Conservation (phyloP, 2,888 invertebrate species). For the Eupithecia subumbrata region DNA sequence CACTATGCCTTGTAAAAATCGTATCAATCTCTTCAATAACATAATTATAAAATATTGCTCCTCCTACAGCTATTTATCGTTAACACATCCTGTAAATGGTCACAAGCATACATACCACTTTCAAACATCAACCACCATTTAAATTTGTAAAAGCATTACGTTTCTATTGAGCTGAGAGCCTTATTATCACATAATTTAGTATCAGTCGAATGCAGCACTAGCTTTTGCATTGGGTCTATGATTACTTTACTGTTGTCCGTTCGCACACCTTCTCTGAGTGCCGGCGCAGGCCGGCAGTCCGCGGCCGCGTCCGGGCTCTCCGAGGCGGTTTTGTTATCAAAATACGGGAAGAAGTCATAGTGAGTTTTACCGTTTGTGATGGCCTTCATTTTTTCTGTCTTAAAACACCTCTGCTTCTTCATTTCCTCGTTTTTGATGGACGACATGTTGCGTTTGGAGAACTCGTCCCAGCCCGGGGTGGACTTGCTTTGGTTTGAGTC, state of each 20-base stretch:
- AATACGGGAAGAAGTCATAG: conserved; percentile 78
- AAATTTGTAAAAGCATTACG: conserved; percentile 72
- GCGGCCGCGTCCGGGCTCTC: conserved; percentile 47
- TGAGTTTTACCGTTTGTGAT: conserved; percentile 73
- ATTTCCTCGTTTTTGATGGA: conserved; percentile 68
- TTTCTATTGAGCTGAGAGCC: conserved; percentile 79
- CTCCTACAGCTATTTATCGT: conserved; percentile 47
- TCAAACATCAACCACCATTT: conserved; percentile 57
- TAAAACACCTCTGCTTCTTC: conserved; percentile 61
- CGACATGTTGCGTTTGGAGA: conserved; percentile 72
- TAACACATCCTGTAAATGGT: conserved; percentile 46
- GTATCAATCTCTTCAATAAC: conserved; percentile 32
- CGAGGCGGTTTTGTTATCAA: conserved; percentile 72
- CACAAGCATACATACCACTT: conserved; percentile 63
- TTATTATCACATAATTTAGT: conserved; percentile 83
- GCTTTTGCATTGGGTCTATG: conserved; percentile 81
- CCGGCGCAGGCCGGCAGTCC: conserved; percentile 29
- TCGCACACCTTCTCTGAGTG: conserved; percentile 42
- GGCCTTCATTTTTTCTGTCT: conserved; percentile 62
- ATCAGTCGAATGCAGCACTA: conserved; percentile 83
- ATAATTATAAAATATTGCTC: conserved; percentile 52
- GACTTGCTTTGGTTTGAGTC: conserved; percentile 71
- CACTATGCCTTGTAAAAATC: conserved; percentile 28
- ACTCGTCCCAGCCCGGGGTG: conserved; percentile 75
- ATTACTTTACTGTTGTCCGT: conserved; percentile 77